Percentiles rank a stretch among this genome's conserved stretches.
Evolutionary conservation across 2,888 invertebrate species (phyloP).

Genomic region (Cryptosula pallasiana): DNA sequence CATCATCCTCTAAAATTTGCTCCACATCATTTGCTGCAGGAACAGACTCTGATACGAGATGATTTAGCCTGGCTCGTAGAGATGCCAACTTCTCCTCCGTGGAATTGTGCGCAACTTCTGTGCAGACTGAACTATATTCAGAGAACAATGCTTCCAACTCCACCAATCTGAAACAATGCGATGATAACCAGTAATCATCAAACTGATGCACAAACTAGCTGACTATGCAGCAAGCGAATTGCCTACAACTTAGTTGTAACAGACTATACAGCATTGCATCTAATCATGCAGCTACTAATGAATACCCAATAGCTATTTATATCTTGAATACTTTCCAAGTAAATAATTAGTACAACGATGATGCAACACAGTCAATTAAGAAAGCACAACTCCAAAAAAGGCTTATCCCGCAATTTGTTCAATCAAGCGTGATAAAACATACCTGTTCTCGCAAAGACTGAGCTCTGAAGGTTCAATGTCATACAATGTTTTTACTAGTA

Average conservation of each 20-base stretch:
- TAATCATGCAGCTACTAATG: too few species aligned
- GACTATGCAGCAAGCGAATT: too few species aligned
- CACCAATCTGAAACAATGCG: too few species aligned
- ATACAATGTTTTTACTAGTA: neutral
- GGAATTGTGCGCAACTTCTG: neutral
- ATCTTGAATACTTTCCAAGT: too few species aligned
- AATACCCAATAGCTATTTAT: too few species aligned
- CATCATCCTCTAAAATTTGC: neutral
- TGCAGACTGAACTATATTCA: constrained; percentile 14
- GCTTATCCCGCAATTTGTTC: too few species aligned
- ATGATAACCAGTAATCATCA: too few species aligned
- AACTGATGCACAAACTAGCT: too few species aligned
- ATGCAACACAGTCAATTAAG: too few species aligned
- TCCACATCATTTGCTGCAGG: neutral
- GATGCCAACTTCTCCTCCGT: constrained; percentile 16
- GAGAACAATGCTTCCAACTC: constrained; percentile 17
- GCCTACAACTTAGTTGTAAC: neutral
- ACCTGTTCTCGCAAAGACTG: constrained; percentile 1
- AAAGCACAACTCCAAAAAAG: too few species aligned
- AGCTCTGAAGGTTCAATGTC: constrained; percentile 13
- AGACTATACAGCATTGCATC: neutral
- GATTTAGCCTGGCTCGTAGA: neutral
- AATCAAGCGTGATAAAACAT: neutral
- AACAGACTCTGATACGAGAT: neutral
- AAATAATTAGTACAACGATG: too few species aligned